phyloP scores from a whole-genome alignment of 2,113 vertebrate species.

The Hippocampus mohnikei region DNA sequence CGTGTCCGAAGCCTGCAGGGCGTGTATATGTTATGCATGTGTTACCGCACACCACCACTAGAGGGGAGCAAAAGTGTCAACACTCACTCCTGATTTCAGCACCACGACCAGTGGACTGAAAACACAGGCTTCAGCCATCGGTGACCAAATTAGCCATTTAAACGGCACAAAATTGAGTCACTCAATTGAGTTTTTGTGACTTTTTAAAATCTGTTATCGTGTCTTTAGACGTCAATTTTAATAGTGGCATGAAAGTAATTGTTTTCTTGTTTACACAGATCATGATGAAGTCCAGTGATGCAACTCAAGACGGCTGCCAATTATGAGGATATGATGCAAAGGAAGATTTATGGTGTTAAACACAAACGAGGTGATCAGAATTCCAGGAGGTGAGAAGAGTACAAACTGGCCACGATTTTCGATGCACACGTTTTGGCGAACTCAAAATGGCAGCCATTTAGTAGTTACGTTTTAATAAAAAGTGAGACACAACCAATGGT shows the following conservation, averaged over 20 bases:
- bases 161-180: background rate
- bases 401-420: no score
- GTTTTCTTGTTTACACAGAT: slow-evolving; percentile 33
- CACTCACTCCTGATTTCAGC: slow-evolving; percentile 44
- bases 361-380: background rate
- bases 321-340: background rate
- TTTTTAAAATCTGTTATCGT: background rate
- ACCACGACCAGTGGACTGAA: slow-evolving; percentile 50
- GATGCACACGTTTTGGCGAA: no score
- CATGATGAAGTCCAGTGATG: background rate
- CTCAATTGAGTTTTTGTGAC: no score
- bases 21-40: background rate
- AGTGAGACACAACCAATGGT: no score
- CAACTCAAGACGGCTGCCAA: background rate
- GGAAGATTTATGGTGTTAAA: no score
- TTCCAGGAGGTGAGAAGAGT: background rate
- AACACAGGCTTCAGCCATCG: background rate
- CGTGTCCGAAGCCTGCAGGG: background rate
- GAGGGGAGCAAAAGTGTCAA: slow-evolving; percentile 45
- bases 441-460: no score
- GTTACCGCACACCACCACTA: slow-evolving; percentile 31
- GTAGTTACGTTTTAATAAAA: no score
- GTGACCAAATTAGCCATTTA: background rate
- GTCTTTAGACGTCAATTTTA: background rate
- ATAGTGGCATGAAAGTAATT: background rate